A percentile compares a stretch with the other conserved stretches of the same genome.
Conservation (phyloP, 2,888 invertebrate species). For the Phortica okadai region DNA sequence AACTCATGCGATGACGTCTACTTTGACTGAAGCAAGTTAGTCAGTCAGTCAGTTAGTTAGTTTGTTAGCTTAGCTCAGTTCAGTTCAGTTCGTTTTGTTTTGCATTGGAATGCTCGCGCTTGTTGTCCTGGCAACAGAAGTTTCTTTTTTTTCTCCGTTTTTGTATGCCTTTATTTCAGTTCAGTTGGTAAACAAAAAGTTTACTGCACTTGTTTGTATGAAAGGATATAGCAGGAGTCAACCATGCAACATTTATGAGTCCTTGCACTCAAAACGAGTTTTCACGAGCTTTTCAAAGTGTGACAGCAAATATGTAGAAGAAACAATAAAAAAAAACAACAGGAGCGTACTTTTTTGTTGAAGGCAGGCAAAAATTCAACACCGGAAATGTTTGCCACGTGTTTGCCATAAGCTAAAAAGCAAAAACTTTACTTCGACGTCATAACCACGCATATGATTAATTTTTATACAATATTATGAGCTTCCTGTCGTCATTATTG, state of each 20-base stretch:
- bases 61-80: constrained; percentile 26
- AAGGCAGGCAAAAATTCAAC: too few species aligned
- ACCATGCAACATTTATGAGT: constrained; percentile 10
- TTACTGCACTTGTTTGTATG: constrained; percentile 6
- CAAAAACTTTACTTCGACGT: background rate
- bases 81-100: constrained; percentile 55
- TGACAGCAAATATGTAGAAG: background rate
- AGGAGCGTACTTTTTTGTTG: background rate
- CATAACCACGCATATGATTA: constrained; percentile 9
- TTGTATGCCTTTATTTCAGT: too few species aligned
- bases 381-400: constrained; percentile 13
- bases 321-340: background rate
- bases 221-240: background rate
- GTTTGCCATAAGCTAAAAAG: background rate
- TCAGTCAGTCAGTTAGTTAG: background rate
- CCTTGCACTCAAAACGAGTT: constrained; percentile 24
- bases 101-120: constrained; percentile 63
- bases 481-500: background rate
- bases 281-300: background rate
- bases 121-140: constrained; percentile 58
- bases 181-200: constrained; percentile 43
- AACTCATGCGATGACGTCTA: constrained; percentile 35
- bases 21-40: background rate
- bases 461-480: background rate
- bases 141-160: constrained; percentile 3